Evolutionary conservation across 2,888 invertebrate species (phyloP).

Genomic region (Pyrrhia umbra): DNA sequence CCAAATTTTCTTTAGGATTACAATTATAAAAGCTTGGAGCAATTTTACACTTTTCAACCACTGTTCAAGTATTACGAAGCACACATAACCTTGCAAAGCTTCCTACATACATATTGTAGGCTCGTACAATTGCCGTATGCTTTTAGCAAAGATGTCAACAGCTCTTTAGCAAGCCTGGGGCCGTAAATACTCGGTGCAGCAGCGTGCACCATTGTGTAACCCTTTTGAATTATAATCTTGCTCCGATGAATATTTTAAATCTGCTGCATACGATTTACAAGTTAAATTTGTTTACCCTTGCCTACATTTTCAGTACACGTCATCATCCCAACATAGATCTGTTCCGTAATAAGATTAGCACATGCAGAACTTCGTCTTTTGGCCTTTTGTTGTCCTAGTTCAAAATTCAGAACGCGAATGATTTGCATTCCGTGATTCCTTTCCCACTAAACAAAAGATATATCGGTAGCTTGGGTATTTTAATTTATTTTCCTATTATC

Average conservation of each 20-base stretch:
- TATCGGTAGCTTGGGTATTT: neutral
- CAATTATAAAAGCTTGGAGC: neutral
- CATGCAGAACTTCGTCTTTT: slow-evolving; percentile 35
- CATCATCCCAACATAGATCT: slow-evolving; percentile 52
- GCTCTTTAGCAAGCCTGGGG: slow-evolving; percentile 48
- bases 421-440: slow-evolving; percentile 23
- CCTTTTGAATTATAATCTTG: slow-evolving; percentile 49
- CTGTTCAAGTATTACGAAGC: neutral
- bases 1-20: slow-evolving; percentile 18
- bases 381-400: slow-evolving; percentile 32
- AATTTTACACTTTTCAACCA: neutral
- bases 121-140: slow-evolving; percentile 43
- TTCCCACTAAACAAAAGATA: neutral
- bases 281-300: slow-evolving; percentile 54
- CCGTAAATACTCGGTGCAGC: slow-evolving; percentile 34
- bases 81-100: slow-evolving; percentile 25
- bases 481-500: slow-evolving; percentile 10
- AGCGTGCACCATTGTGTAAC: slow-evolving; percentile 48
- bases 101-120: slow-evolving; percentile 29
- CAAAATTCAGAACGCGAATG: slow-evolving; percentile 11
- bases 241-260: slow-evolving; percentile 56
- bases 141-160: slow-evolving; percentile 59
- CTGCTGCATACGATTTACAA: slow-evolving; percentile 54
- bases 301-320: slow-evolving; percentile 46
- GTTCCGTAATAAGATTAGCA: slow-evolving; percentile 53